These are phyloP conservation scores for Leptodactylus fuscus DNA, from an alignment of 2,113 vertebrate species.

Conservation along the genomic window DNA sequence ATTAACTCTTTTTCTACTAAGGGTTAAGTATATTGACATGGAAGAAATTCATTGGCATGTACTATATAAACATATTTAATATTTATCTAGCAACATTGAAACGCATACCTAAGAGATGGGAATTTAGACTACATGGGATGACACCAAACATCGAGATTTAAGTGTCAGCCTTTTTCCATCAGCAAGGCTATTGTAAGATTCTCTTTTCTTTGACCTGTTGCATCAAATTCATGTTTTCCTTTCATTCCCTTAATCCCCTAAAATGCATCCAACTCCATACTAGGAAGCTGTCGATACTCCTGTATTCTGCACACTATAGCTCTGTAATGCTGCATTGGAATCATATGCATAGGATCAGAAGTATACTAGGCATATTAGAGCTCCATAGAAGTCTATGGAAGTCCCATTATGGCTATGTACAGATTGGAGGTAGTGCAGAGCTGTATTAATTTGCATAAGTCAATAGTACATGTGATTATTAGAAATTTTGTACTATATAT, in stretches of 20 bases:
- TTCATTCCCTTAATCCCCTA: too few species aligned
- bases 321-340: background rate
- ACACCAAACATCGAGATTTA: background rate
- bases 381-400: background rate
- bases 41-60: background rate
- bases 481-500: too few species aligned
- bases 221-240: too few species aligned
- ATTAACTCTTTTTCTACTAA: constrained; percentile 14
- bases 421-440: background rate
- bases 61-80: background rate
- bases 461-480: too few species aligned
- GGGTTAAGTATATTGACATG: background rate
- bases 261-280: too few species aligned
- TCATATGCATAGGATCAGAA: background rate
- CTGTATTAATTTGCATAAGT: too few species aligned
- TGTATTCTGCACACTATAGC: too few species aligned
- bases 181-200: background rate
- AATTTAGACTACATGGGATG: background rate
- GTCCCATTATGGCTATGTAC: background rate
- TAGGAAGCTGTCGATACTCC: too few species aligned
- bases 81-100: background rate
- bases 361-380: background rate
- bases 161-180: background rate
- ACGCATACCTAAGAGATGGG: background rate
- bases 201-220: background rate